phyloP scores from a whole-genome alignment of 2,113 vertebrate species.

The Hippoglossus stenolepis region DNA sequence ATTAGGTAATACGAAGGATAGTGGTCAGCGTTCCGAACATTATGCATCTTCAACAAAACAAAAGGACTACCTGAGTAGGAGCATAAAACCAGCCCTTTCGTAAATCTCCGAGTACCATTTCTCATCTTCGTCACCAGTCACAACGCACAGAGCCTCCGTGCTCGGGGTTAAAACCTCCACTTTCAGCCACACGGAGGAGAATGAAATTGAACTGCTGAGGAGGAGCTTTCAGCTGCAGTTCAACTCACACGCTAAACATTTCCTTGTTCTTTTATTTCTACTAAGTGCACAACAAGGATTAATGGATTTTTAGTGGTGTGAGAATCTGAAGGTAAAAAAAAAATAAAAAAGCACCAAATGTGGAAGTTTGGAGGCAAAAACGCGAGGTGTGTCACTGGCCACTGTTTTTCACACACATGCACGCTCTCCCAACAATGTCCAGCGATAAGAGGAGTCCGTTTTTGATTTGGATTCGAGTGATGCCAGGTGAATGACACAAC shows the following conservation, averaged over 20 bases:
- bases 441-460: slow-evolving; percentile 28
- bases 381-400: slow-evolving; percentile 64
- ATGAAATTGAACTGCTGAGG: slow-evolving; percentile 24
- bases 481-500: slow-evolving; percentile 24
- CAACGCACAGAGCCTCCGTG: slow-evolving; percentile 9
- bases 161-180: slow-evolving; percentile 26
- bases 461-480: slow-evolving; percentile 11
- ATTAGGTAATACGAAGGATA: slow-evolving; percentile 49
- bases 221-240: slow-evolving; percentile 42
- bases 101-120: slow-evolving; percentile 64
- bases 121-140: slow-evolving; percentile 39
- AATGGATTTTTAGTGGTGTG: slow-evolving; percentile 71
- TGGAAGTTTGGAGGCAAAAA: slow-evolving; percentile 41
- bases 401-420: slow-evolving; percentile 32
- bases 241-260: slow-evolving; percentile 26
- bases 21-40: slow-evolving; percentile 75
- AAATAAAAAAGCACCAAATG: slow-evolving; percentile 61
- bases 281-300: slow-evolving; percentile 69
- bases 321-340: slow-evolving; percentile 49
- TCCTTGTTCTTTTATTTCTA: slow-evolving; percentile 47
- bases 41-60: slow-evolving; percentile 61
- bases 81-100: slow-evolving; percentile 64
- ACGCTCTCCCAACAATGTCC: slow-evolving; percentile 35
- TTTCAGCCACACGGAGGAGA: slow-evolving; percentile 28
- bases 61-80: slow-evolving; percentile 77